Percentiles rank a stretch among this genome's conserved stretches.
Conservation (phyloP, 2,888 invertebrate species). For the Neoscelio sp. region DNA sequence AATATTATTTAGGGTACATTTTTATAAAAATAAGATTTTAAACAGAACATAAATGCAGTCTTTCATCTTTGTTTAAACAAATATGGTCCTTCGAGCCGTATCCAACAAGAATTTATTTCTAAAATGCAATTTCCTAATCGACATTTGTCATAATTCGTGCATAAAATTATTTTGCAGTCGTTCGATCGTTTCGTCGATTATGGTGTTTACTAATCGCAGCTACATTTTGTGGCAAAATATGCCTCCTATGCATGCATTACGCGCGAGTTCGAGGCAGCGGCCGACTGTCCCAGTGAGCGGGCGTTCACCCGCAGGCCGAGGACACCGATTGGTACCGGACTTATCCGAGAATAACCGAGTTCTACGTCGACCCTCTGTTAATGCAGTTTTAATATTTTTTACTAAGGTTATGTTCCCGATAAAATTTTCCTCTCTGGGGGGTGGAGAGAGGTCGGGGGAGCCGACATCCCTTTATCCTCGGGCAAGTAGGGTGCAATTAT, state of each 20-base stretch:
- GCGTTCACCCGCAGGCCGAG: conserved; percentile 81
- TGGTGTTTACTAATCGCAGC: conserved; percentile 48
- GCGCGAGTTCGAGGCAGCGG: conserved; percentile 72
- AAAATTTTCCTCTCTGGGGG: conserved; percentile 24
- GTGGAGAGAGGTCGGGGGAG: conserved; percentile 2
- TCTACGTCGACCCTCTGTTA: conserved; percentile 64
- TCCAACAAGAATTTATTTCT: no score
- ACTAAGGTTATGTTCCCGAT: conserved; percentile 42
- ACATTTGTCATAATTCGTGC: no score
- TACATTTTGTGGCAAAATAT: conserved; percentile 59
- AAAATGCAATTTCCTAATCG: no score
- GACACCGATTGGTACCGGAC: conserved; percentile 76
- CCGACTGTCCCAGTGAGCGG: conserved; percentile 82
- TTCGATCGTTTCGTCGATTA: conserved; percentile 38
- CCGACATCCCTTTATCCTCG: background rate
- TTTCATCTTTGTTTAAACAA: no score
- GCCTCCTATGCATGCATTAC: conserved; percentile 57
- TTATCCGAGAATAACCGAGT: conserved; percentile 70
- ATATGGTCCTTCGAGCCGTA: no score
- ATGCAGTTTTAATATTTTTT: conserved; percentile 61
- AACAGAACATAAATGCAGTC: no score
- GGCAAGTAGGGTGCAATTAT: background rate
- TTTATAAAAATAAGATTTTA: no score
- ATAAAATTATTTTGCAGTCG: no score
- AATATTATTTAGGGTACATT: no score